These are phyloP conservation scores for Gymnopithys bicolor DNA, from an alignment of 2,797 vertebrate species.

Conservation along the genomic window DNA sequence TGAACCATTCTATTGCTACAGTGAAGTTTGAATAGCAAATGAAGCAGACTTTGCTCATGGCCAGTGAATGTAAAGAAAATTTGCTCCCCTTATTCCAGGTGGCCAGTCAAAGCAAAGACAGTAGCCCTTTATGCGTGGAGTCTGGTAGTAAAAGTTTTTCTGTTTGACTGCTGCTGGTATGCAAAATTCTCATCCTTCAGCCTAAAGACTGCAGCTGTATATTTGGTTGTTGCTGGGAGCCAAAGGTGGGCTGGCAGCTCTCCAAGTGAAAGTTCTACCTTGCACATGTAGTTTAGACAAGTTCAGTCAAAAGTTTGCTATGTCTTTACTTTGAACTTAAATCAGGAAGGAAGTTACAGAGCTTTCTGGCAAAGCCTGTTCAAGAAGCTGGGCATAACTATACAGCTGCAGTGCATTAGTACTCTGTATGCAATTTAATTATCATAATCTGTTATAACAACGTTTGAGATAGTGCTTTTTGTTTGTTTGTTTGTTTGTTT, in stretches of 20 bases:
- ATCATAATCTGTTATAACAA: neutral
- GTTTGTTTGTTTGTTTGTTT: neutral
- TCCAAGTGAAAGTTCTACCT: neutral
- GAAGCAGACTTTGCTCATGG: neutral
- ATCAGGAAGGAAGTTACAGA: neutral
- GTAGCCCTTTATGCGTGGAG: neutral
- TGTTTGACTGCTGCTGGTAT: neutral
- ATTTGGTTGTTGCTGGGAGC: neutral
- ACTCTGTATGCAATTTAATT: neutral
- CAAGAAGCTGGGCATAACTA: neutral
- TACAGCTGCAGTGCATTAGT: neutral
- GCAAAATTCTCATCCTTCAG: neutral
- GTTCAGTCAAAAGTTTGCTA: neutral
- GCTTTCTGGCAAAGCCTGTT: neutral
- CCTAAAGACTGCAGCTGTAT: neutral
- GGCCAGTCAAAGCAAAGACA: neutral
- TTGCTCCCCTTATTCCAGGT: neutral
- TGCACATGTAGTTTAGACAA: neutral
- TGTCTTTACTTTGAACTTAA: neutral
- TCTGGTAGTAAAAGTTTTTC: neutral
- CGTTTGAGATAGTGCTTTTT: neutral
- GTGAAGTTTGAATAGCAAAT: neutral
- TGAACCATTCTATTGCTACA: neutral
- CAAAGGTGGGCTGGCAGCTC: neutral
- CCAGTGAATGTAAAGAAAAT: neutral